These are phyloP conservation scores for Megalops atlanticus DNA, from an alignment of 2,113 vertebrate species.

Conservation along the genomic window DNA sequence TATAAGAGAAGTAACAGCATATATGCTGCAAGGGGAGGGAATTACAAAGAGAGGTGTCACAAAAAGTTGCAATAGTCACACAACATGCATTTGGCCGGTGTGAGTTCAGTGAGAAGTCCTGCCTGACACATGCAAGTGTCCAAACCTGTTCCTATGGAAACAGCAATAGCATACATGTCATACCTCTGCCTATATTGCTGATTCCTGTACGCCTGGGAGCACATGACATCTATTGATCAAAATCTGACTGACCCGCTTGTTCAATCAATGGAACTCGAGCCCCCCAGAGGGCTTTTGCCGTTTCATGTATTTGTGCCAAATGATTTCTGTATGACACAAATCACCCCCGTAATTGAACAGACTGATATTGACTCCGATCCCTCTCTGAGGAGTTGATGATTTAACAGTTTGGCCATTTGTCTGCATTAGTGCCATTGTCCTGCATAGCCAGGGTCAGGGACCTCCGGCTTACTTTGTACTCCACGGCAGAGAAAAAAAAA, in stretches of 20 bases:
- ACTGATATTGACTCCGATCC: background rate
- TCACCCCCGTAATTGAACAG: slow-evolving; percentile 9
- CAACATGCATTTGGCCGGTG: background rate
- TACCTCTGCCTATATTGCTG: background rate
- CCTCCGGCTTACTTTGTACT: background rate
- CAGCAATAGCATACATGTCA: background rate
- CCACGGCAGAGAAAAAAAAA: background rate
- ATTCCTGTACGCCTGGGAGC: slow-evolving; percentile 2
- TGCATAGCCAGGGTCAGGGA: background rate
- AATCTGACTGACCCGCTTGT: background rate
- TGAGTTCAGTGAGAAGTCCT: background rate
- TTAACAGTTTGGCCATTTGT: background rate
- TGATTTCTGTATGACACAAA: slow-evolving; percentile 5
- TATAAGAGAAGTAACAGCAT: no score
- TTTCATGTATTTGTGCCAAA: background rate
- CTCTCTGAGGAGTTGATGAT: slow-evolving; percentile 9
- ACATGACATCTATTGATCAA: background rate
- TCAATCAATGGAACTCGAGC: background rate
- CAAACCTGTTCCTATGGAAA: background rate
- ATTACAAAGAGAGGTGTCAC: no score
- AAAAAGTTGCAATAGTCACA: no score
- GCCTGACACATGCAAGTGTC: background rate
- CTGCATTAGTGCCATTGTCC: slow-evolving; percentile 7
- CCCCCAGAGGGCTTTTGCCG: background rate
- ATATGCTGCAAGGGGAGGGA: background rate